These are phyloP conservation scores for Chiloscyllium plagiosum DNA, from an alignment of 2,113 vertebrate species.

Conservation along the genomic window DNA sequence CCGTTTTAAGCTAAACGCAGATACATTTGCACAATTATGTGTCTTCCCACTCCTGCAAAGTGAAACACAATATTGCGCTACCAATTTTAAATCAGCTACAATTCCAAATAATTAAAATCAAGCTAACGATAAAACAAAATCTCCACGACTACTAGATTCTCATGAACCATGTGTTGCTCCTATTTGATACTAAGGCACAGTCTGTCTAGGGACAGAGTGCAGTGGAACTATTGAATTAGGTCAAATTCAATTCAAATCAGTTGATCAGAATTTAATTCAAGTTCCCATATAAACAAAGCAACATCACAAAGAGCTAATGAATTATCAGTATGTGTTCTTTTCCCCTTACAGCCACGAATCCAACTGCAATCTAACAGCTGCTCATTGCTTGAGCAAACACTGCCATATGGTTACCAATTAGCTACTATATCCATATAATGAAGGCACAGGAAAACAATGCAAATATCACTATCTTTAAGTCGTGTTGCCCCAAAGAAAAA, in stretches of 20 bases:
- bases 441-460: background rate
- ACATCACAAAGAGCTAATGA: background rate
- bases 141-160: background rate
- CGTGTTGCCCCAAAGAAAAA: background rate
- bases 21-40: background rate
- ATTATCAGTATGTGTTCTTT: background rate
- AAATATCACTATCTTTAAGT: background rate
- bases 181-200: background rate
- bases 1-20: background rate
- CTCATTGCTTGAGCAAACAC: background rate
- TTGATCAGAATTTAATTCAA: background rate
- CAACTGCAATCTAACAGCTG: background rate
- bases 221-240: background rate
- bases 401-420: slow-evolving; percentile 9
- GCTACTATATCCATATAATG: background rate
- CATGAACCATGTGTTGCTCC: background rate
- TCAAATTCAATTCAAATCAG: background rate
- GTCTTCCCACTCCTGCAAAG: background rate
- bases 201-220: background rate
- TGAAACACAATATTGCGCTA: background rate
- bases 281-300: background rate
- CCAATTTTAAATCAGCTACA: background rate
- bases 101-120: background rate
- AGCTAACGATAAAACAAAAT: background rate
- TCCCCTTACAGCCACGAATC: background rate